Base-by-base conservation (phyloP, 2,113 vertebrate species). In the Carassius carassius region DNA sequence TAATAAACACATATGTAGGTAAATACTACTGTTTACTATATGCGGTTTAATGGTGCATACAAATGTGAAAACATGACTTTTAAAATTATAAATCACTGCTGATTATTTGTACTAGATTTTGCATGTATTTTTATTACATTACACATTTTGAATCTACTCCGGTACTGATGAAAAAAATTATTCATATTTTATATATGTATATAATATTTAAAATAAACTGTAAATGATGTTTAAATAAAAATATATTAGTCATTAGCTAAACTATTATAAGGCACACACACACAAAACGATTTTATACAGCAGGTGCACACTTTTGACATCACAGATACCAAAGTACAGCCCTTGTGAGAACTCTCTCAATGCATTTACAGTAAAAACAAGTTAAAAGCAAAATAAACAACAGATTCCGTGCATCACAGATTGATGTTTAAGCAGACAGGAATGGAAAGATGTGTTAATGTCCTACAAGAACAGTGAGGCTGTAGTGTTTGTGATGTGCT, bases 401-500 rank as follows among this genome's bases (percentile, higher is more conserved):
- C 35, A n/a, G 4, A 13, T 47, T 12, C 21, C 3, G 5, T 8
- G 4, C 17, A 21, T 21, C 67, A 2, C 29, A 21, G 32, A 19
- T 10, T 70, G 56, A n/a, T 12, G 67, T n/a, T 70, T n/a, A 41
- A 3, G 23, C 75, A 62, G 5, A 62, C 12, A 9, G 37, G 54
- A 78, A 62, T 62, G 56, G 56, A 37, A 65, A 29, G 29, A 44
- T 41, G 4, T 62, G 76, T 60, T 78, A 41, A 16, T 14, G 17
- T 54, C 25, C 25, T 21, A 11, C 5, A 11, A 21, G 32, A 70
- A 41, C 67, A 76, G 19, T 25, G 35, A n/a, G 58, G 62, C 60
- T 65, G 60, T 10, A 65, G 21, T 47, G 56, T 79, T 49, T 80
- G 37, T 44, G 78, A 80, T 80, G 78, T 32, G 78, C 19, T 25